phyloP scores from a whole-genome alignment of 1,140 invertebrate genomes.

The Drosophila athabasca region DNA sequence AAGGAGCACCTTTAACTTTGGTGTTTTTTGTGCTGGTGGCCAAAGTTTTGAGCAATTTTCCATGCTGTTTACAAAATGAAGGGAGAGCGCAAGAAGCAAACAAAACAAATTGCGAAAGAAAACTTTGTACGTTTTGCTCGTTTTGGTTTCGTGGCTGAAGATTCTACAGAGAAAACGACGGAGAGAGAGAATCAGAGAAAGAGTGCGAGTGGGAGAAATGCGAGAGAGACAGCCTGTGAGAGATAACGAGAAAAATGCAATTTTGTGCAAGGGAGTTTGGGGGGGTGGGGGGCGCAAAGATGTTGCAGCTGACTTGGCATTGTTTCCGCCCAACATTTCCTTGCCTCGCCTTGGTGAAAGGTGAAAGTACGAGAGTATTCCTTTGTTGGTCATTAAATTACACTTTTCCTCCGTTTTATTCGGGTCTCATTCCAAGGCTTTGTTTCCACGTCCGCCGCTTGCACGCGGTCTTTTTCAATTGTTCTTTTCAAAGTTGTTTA shows the following conservation, averaged over 20 bases:
- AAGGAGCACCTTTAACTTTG: constrained; percentile 59
- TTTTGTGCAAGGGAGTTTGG: constrained; percentile 50
- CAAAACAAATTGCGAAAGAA: constrained; percentile 77
- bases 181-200: background rate
- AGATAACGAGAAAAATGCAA: constrained; percentile 63
- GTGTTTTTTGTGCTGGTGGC: constrained; percentile 54
- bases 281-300: constrained; percentile 13
- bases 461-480: constrained; percentile 38
- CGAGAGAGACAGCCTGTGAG: constrained; percentile 5
- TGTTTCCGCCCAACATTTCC: constrained; percentile 23
- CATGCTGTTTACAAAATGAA: constrained; percentile 76
- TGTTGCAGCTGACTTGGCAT: constrained; percentile 49
- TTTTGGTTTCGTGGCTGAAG: constrained; percentile 23
- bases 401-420: constrained; percentile 59
- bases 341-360: constrained; percentile 5
- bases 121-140: constrained; percentile 69
- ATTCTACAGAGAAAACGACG: background rate
- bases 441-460: constrained; percentile 30
- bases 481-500: constrained; percentile 46
- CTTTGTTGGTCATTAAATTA: constrained; percentile 74
- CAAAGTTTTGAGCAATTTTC: constrained; percentile 75
- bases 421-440: constrained; percentile 34
- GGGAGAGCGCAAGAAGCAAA: constrained; percentile 65
- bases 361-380: constrained; percentile 63
- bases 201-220: background rate